Percentiles rank a stretch among this genome's conserved stretches.
These are phyloP conservation scores for Thermophis baileyi DNA, from an alignment of 2,113 vertebrate genomes.

Conservation along the genomic window DNA sequence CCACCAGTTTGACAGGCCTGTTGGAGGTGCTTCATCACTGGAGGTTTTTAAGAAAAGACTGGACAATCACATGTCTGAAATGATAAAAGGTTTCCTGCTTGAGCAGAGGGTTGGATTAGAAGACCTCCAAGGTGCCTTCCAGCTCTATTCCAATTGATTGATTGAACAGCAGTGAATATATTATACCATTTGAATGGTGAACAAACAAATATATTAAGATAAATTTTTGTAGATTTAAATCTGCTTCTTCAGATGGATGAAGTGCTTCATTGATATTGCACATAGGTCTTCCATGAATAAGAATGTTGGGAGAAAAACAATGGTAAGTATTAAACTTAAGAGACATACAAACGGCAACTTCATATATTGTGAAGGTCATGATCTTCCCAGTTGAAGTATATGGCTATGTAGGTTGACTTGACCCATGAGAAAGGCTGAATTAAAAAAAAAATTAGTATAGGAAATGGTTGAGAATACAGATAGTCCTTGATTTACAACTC, in stretches of 20 bases:
- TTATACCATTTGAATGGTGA: not conserved
- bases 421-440: not conserved
- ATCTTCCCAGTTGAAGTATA: not conserved
- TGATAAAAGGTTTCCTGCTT: no score
- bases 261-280: not conserved
- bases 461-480: not conserved
- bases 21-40: no score
- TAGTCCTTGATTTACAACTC: no score
- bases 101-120: no score
- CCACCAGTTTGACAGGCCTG: no score
- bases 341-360: not conserved
- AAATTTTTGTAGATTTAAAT: not conserved
- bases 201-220: not conserved
- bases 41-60: no score
- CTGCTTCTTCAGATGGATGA: not conserved
- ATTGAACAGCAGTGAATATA: no score
- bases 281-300: no score
- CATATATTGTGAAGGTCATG: not conserved
- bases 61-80: no score
- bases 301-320: no score
- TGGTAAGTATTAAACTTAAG: not conserved
- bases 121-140: no score
- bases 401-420: not conserved
- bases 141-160: no score
- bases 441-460: not conserved